phyloP scores from a whole-genome alignment of 2,113 vertebrate species.

The Merops nubicus region DNA sequence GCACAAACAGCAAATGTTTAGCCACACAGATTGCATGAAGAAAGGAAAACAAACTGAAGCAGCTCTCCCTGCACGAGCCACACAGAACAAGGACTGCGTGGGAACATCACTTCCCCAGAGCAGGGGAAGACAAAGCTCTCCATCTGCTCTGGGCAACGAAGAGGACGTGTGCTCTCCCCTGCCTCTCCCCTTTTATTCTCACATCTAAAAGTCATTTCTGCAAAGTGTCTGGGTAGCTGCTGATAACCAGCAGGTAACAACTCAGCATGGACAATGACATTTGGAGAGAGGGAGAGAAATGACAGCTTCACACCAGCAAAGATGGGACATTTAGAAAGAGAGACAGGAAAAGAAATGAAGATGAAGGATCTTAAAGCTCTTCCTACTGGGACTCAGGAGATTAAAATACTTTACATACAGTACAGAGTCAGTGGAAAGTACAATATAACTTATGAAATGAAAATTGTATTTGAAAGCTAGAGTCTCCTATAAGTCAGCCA shows the following conservation, averaged over 20 bases:
- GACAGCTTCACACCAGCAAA: slow-evolving; percentile 51
- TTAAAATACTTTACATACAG: slow-evolving; percentile 42
- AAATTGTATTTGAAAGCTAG: slow-evolving; percentile 41
- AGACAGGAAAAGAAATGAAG: slow-evolving; percentile 55
- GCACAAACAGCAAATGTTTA: slow-evolving; percentile 62
- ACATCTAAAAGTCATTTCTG: slow-evolving; percentile 62
- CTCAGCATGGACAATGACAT: slow-evolving; percentile 69
- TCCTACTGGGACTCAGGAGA: slow-evolving; percentile 47
- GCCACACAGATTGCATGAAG: slow-evolving; percentile 18
- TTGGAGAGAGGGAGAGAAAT: slow-evolving; percentile 56
- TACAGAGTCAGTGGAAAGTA: neutral
- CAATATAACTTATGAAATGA: slow-evolving; percentile 18
- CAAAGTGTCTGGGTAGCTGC: slow-evolving; percentile 47
- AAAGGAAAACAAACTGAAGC: slow-evolving; percentile 63
- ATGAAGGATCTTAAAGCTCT: slow-evolving; percentile 62
- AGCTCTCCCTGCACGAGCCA: slow-evolving; percentile 7
- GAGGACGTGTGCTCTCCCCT: slow-evolving; percentile 24
- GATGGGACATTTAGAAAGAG: slow-evolving; percentile 35
- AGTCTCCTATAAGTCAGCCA: neutral
- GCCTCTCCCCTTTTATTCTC: neutral
- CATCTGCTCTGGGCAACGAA: slow-evolving; percentile 40
- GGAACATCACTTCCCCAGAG: neutral
- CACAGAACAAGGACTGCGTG: slow-evolving; percentile 13
- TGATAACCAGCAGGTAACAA: slow-evolving; percentile 65
- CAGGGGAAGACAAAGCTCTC: slow-evolving; percentile 12